These are phyloP conservation scores for Arion vulgaris DNA, from an alignment of 1,140 invertebrate genomes.

Conservation along the genomic window DNA sequence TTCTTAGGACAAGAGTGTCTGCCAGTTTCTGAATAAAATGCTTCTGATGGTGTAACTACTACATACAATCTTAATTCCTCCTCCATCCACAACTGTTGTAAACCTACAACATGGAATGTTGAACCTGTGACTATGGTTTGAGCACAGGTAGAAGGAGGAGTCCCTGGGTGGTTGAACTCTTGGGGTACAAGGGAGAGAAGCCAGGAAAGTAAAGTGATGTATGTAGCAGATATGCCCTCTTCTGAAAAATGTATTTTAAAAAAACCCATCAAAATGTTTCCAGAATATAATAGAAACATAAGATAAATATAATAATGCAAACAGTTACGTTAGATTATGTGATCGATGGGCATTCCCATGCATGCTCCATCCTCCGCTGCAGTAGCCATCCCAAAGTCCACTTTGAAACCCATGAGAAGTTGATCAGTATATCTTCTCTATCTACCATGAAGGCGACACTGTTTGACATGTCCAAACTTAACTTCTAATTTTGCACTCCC, in stretches of 20 bases:
- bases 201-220: conserved; percentile 66
- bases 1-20: background rate
- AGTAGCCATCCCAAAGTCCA: too few relatives aligned
- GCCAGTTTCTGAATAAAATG: conserved; percentile 39
- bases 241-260: conserved; percentile 57
- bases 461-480: too few relatives aligned
- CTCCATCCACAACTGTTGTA: conserved; percentile 67
- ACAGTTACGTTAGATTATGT: too few relatives aligned
- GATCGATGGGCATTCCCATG: too few relatives aligned
- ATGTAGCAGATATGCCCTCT: conserved; percentile 64
- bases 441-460: too few relatives aligned
- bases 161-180: conserved; percentile 56
- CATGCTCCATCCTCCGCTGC: too few relatives aligned
- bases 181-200: conserved; percentile 65
- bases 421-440: too few relatives aligned
- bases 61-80: conserved; percentile 62
- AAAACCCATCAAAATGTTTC: too few relatives aligned
- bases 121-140: conserved; percentile 39
- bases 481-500: too few relatives aligned
- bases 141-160: background rate
- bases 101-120: conserved; percentile 68
- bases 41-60: conserved; percentile 58
- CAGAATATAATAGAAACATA: too few relatives aligned
- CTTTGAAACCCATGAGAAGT: too few relatives aligned
- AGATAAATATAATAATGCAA: too few relatives aligned